Base-by-base conservation (phyloP, 2,113 vertebrate species). In the Pardalotus punctatus region DNA sequence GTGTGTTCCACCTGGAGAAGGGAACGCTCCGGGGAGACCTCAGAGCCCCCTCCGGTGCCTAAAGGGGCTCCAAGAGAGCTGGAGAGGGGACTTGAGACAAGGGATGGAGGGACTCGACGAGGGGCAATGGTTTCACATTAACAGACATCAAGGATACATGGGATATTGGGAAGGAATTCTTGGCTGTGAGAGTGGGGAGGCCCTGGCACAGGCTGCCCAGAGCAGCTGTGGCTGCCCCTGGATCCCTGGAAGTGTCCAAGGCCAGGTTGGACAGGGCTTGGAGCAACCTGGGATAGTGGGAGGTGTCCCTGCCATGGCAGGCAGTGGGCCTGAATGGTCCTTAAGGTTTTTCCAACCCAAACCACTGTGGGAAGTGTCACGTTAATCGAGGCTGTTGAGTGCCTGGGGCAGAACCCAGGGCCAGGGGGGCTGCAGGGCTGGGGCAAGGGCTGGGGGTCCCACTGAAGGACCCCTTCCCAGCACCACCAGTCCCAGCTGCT, bases 211-310 rank as follows among this genome's bases (percentile, higher is more conserved):
- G 14, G 11, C 0, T 73, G 20, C 13, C 7, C 53, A 38, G 24
- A 73, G 60, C 1, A 60, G 45, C 38, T 53, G 45, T 10, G 53
- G 24, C 28, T 74, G 69, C n/a, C 24, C 38, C 38, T 51, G 50
- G 8, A 67, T 3, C n/a, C 69, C 53, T 35, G 24, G 53, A 1
- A 61, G 61, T 1, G 40, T 2, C 38, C 8, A 40, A 53, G 38
- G 20, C 53, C 69, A 19, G 29, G n/a, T 0, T 53, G 70, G 45
- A 29, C 2, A 3, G 23, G 28, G 3, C 20, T 53, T 22, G 53
- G 61, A 89, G 20, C 53, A 35, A 0, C 16, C 38, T 51, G 61
- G 21, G 13, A 0, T 0, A 8, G 14, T 40, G n/a, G n/a, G 10
- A 61, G 10, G 4, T 53, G 69, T 38, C 28, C 45, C 33, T 81